Base-by-base conservation (phyloP, 35 echinoderm and acorn worm genomes). In the Heliocidaris erythrogramma region DNA sequence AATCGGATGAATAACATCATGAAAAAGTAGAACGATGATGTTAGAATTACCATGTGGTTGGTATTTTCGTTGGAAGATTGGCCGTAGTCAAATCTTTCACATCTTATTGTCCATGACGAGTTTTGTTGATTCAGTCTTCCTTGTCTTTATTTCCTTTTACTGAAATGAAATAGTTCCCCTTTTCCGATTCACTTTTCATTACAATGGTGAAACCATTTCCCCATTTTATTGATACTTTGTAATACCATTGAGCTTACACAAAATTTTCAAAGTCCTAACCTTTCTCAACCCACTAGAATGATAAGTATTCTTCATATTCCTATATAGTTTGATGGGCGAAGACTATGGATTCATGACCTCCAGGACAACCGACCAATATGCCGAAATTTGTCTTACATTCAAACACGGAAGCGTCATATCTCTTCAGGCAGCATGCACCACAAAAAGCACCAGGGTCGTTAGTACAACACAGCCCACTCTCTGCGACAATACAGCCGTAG, bases 381-480 rank as follows among this genome's bases (percentile, higher is more conserved):
- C 31, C 47, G 47, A 92, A 30, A 48, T 48, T 9, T 92, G 90
- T 30, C 49, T 92, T n/a, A 18, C 90, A 30, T 92, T 92, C 48
- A 92, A 92, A 56, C 49, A 92, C 49, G 48, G 31, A 30, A 48
- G 90, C 17, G 6, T 2, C 90, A 27, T 92, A 4, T 47, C 31
- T 92, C n/a, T 92, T 12, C 31, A 52, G 29, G 90, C 90, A 92
- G 90, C 48, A 56, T 92, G 90, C 27, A 18, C 90, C 21, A 92
- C n/a, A 48, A 10, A 48, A 56, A 31, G 90, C 48, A 30, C 17
- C 10, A 10, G 4, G 10, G 90, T 92, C 13, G 90, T 18, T 9
- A 92, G 90, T 56, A 92, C 90, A 12, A 92, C 90, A 18, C 49
- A 47, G 49, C 90, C 48, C 47, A 14, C 90, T 48, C 31, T 49